Evolutionary conservation across 2,113 vertebrate species (phyloP).

Genomic region (Sardina pilchardus): DNA sequence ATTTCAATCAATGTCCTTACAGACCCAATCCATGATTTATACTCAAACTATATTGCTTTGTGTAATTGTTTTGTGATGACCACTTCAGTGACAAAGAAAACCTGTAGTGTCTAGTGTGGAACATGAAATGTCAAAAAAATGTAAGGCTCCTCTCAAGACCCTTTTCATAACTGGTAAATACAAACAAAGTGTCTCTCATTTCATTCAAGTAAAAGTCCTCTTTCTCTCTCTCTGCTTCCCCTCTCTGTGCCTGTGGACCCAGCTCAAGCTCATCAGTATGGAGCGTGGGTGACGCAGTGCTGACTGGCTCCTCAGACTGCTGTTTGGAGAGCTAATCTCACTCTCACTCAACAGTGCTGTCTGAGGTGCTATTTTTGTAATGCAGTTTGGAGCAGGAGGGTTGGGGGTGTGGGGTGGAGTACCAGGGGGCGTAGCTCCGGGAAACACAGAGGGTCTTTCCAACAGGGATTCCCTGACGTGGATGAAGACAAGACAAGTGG

Average conservation of each 20-base stretch:
- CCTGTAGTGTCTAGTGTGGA: not conserved
- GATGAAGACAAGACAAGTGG: not conserved
- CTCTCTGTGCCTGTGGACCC: not conserved
- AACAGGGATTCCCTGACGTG: not conserved
- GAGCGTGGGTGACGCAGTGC: not conserved
- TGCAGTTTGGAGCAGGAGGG: not conserved
- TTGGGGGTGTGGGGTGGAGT: not conserved
- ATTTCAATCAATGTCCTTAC: not conserved
- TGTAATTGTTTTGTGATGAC: not conserved
- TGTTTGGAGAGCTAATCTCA: not conserved
- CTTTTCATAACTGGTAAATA: no score
- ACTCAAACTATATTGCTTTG: not conserved
- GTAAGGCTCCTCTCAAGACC: no score
- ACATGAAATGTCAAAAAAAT: no score
- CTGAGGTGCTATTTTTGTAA: not conserved
- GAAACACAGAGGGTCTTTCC: constrained; percentile 9
- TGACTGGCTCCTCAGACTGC: not conserved
- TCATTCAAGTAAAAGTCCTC: not conserved
- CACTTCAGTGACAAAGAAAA: not conserved
- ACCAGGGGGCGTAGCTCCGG: not conserved
- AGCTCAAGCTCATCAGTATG: not conserved
- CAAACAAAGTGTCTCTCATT: not conserved
- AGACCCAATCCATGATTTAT: not conserved
- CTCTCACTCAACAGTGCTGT: not conserved
- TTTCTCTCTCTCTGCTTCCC: not conserved